Evolutionary conservation across 2,113 vertebrate genomes (phyloP).

Genomic region (Cebidichthys violaceus): DNA sequence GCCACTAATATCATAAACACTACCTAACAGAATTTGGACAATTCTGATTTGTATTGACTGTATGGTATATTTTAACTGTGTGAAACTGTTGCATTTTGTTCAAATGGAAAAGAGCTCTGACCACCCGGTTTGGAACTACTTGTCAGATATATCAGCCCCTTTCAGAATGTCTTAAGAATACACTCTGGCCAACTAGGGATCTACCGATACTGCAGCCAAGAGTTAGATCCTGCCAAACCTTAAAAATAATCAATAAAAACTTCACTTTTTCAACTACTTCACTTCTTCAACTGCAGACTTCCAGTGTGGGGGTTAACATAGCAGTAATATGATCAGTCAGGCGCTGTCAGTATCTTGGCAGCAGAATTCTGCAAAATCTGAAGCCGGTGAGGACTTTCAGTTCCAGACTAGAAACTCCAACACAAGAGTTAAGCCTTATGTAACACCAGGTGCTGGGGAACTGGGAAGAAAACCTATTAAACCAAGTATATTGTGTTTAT

Average conservation of each 20-base stretch:
- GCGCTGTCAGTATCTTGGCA: constrained; percentile 66
- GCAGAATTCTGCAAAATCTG: constrained; percentile 52
- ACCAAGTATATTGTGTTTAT: neutral
- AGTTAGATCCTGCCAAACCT: constrained; percentile 52
- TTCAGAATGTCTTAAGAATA: neutral
- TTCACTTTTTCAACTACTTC: constrained; percentile 45
- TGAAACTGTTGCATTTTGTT: neutral
- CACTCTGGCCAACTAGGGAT: constrained; percentile 8
- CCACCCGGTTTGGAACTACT: neutral
- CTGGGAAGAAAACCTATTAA: constrained; percentile 17
- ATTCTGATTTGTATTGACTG: neutral
- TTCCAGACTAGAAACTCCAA: constrained; percentile 67
- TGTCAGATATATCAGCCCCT: constrained; percentile 10
- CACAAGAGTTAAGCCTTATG: constrained; percentile 33
- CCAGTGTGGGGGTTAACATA: constrained; percentile 56
- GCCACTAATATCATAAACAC: neutral
- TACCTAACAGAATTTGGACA: neutral
- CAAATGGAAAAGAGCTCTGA: neutral
- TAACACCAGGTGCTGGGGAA: constrained; percentile 31
- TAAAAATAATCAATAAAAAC: constrained; percentile 61
- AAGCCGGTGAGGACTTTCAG: constrained; percentile 53
- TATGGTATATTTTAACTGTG: neutral
- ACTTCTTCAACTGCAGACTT: constrained; percentile 53
- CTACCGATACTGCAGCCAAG: constrained; percentile 35
- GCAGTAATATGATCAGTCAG: constrained; percentile 70